Conservation (phyloP, 2,888 invertebrate species). For the Mimachlamys varia region DNA sequence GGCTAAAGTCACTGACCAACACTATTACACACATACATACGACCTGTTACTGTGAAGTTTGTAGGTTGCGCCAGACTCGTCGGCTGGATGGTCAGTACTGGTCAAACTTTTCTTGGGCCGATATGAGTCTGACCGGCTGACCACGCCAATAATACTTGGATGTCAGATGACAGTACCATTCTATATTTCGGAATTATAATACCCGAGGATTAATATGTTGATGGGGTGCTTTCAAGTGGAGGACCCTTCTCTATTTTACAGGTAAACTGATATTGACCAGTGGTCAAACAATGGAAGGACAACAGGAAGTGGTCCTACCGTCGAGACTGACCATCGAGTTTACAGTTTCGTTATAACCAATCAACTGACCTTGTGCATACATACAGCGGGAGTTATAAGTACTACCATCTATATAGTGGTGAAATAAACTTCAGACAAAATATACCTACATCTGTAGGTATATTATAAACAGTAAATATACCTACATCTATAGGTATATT, state of each 20-base stretch:
- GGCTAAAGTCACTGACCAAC: conserved; percentile 21
- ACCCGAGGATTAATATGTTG: neutral
- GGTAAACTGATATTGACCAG: neutral
- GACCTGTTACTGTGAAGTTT: neutral
- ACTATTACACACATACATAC: conserved; percentile 3
- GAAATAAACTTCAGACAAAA: too few species aligned
- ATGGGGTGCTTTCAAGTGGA: conserved; percentile 16
- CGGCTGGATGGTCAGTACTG: neutral
- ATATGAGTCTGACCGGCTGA: neutral
- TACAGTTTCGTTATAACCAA: neutral
- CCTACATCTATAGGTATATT: too few species aligned
- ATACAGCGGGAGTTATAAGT: neutral
- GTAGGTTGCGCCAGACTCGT: neutral
- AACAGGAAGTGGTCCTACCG: neutral
- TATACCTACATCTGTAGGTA: too few species aligned
- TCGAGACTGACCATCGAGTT: too few species aligned
- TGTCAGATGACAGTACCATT: neutral
- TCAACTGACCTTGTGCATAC: neutral
- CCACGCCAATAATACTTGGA: neutral
- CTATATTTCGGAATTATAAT: neutral
- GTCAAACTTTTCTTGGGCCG: neutral
- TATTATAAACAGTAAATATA: too few species aligned
- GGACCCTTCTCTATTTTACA: neutral
- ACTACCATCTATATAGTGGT: too few species aligned
- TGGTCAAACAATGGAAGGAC: neutral